A percentile compares a stretch with the other conserved stretches of the same genome.
These are phyloP conservation scores for Notarius quadriscutis DNA, from an alignment of 2,113 vertebrate genomes.

Conservation along the genomic window DNA sequence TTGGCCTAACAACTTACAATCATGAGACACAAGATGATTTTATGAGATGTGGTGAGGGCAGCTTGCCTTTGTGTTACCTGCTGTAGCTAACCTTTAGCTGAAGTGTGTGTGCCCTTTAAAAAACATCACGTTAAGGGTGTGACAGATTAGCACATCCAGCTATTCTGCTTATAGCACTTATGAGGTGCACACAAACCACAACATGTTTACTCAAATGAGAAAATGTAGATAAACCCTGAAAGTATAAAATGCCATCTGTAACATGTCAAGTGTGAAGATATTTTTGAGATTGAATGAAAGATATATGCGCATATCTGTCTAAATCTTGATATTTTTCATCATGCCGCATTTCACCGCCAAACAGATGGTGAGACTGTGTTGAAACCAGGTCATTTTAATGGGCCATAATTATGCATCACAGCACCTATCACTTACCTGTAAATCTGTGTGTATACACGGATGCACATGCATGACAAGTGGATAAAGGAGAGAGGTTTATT, in stretches of 20 bases:
- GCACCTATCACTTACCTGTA: constrained; percentile 45
- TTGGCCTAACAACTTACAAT: constrained; percentile 42
- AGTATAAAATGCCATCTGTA: neutral
- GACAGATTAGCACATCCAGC: constrained; percentile 14
- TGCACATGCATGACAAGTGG: constrained; percentile 5
- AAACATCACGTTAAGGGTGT: constrained; percentile 10
- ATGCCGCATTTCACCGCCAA: constrained; percentile 34
- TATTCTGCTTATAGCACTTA: neutral
- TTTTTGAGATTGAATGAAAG: neutral
- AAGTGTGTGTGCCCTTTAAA: constrained; percentile 41
- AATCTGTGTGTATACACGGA: constrained; percentile 27
- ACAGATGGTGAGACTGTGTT: constrained; percentile 50
- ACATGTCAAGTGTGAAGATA: no score
- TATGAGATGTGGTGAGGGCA: constrained; percentile 21
- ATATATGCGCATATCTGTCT: neutral
- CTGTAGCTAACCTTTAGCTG: constrained; percentile 47
- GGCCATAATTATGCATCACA: constrained; percentile 68
- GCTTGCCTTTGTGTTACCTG: constrained; percentile 35
- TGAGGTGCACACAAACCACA: neutral
- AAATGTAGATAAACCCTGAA: neutral
- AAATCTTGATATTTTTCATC: neutral
- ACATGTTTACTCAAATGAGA: constrained; percentile 4
- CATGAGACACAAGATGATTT: constrained; percentile 26
- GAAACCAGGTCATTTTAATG: constrained; percentile 53
- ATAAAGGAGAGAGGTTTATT: constrained; percentile 6